phyloP scores from a whole-genome alignment of 2,113 vertebrate genomes.

The Trachemys scripta region DNA sequence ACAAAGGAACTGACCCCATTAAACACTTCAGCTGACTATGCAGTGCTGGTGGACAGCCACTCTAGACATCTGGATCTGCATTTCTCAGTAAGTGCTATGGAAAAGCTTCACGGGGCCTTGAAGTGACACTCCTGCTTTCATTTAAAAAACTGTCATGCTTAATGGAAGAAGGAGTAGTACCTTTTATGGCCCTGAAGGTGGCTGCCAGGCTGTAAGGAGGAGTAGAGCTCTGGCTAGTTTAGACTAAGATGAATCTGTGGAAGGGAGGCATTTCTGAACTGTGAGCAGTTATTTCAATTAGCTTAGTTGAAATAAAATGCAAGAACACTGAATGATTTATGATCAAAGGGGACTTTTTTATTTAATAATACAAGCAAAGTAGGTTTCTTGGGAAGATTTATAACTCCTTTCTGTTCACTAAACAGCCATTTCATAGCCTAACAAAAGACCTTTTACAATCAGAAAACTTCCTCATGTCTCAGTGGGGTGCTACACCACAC shows the following conservation, averaged over 20 bases:
- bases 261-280: conserved; percentile 28
- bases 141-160: background rate
- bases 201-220: background rate
- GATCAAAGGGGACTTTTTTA: conserved; percentile 43
- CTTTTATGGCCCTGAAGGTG: conserved; percentile 15
- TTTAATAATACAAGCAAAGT: conserved; percentile 61
- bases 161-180: background rate
- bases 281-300: background rate
- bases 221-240: background rate
- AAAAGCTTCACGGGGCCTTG: conserved; percentile 24
- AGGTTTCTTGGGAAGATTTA: conserved; percentile 58
- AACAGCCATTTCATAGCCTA: conserved; percentile 54
- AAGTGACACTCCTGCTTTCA: background rate
- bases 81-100: background rate
- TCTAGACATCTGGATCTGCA: background rate
- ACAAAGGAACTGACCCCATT: background rate
- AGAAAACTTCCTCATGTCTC: conserved; percentile 46
- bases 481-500: background rate
- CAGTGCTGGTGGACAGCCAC: background rate
- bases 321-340: conserved; percentile 44
- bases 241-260: conserved; percentile 9
- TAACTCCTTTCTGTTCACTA: conserved; percentile 54
- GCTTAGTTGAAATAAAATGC: conserved; percentile 46
- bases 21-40: background rate
- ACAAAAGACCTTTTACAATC: conserved; percentile 35